These are phyloP conservation scores for Scolopax rusticola DNA, from an alignment of 2,797 vertebrate species.

Conservation along the genomic window DNA sequence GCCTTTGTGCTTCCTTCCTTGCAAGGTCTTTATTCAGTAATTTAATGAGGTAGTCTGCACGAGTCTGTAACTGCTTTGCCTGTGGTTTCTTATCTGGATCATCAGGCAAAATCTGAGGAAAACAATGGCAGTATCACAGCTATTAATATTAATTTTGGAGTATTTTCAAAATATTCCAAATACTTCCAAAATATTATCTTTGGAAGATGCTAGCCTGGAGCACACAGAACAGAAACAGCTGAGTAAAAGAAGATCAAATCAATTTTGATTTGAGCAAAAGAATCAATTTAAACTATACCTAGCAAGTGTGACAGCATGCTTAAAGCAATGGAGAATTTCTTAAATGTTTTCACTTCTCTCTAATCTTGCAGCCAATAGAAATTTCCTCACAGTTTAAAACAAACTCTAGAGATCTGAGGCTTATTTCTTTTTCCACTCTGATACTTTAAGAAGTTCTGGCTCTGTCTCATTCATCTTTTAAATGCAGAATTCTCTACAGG, in stretches of 20 bases:
- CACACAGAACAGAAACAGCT: background rate
- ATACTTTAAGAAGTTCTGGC: background rate
- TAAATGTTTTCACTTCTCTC: background rate
- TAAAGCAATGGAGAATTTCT: background rate
- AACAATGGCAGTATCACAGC: background rate
- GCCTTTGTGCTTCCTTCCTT: constrained; percentile 93
- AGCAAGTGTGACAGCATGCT: background rate
- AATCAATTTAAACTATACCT: background rate
- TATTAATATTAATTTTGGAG: background rate
- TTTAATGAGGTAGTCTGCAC: constrained; percentile 99
- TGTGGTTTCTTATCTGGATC: constrained; percentile 99
- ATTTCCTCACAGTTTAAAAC: background rate
- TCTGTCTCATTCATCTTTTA: background rate
- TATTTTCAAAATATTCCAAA: too few relatives aligned
- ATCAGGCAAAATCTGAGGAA: constrained; percentile 92
- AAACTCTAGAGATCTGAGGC: background rate
- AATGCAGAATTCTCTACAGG: background rate
- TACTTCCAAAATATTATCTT: background rate
- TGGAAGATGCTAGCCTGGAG: background rate
- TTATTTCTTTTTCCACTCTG: background rate
- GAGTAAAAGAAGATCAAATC: background rate
- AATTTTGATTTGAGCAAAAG: background rate
- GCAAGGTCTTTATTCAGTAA: constrained; percentile 95
- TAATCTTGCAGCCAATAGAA: background rate
- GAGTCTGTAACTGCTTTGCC: constrained; percentile 97